These are phyloP conservation scores for Homalodisca vitripennis DNA, from an alignment of 1,140 invertebrate genomes.

Conservation along the genomic window DNA sequence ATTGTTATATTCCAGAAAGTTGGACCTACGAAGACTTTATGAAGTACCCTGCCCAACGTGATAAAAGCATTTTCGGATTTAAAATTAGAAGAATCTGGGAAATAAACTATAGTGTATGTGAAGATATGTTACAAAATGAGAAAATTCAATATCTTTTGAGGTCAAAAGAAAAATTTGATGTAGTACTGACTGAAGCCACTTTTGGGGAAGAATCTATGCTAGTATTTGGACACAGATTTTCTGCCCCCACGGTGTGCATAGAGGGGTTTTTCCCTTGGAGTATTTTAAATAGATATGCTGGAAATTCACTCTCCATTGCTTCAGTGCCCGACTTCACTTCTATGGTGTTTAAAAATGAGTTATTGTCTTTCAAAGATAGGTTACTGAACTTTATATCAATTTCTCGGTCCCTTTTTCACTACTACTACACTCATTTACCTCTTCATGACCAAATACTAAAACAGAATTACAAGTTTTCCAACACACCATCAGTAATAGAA, in stretches of 20 bases:
- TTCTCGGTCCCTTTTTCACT: neutral
- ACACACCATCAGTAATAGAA: neutral
- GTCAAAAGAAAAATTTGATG: neutral
- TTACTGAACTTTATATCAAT: neutral
- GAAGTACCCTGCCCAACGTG: neutral
- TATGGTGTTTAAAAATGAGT: neutral
- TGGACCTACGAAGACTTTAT: neutral
- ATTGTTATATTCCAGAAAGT: neutral
- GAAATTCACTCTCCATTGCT: neutral
- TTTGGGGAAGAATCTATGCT: slow-evolving; percentile 5
- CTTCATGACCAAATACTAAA: neutral
- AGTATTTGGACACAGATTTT: neutral
- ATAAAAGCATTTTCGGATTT: slow-evolving; percentile 1
- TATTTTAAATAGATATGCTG: neutral
- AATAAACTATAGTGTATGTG: neutral
- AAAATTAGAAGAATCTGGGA: slow-evolving; percentile 11
- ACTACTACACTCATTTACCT: neutral
- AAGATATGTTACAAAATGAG: neutral
- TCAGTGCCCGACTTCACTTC: neutral
- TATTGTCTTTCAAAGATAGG: neutral
- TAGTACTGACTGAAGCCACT: neutral
- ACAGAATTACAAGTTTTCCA: neutral
- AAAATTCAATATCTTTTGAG: neutral
- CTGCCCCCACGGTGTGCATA: neutral
- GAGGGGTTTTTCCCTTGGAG: neutral